A percentile compares a stretch with the other conserved stretches of the same genome.
These are phyloP conservation scores for Melanargia galathea DNA, from an alignment of 2,888 invertebrate genomes.

Conservation along the genomic window DNA sequence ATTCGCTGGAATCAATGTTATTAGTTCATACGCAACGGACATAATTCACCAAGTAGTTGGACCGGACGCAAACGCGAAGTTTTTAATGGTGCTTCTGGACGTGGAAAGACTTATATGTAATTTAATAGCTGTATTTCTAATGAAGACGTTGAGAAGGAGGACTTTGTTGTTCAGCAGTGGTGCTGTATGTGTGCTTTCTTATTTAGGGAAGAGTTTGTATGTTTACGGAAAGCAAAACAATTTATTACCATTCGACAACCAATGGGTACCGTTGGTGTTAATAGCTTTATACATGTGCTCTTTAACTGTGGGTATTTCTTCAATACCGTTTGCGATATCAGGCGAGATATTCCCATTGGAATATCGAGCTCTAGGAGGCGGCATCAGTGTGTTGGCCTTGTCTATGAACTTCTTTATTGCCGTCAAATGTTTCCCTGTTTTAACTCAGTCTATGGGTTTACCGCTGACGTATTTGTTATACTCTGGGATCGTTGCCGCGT, in stretches of 20 bases:
- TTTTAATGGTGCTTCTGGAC: slow-evolving; percentile 85
- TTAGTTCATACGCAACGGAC: slow-evolving; percentile 86
- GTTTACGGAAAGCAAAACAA: slow-evolving; percentile 63
- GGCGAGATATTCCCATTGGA: slow-evolving; percentile 86
- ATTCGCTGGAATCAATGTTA: slow-evolving; percentile 86
- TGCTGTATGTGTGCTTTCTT: slow-evolving; percentile 80
- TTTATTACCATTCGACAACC: slow-evolving; percentile 58
- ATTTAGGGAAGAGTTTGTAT: slow-evolving; percentile 79
- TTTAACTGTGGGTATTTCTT: slow-evolving; percentile 83
- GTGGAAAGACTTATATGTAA: slow-evolving; percentile 83
- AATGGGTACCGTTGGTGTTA: slow-evolving; percentile 75
- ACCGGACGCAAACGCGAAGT: slow-evolving; percentile 82
- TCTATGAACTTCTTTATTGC: slow-evolving; percentile 85
- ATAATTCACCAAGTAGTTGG: slow-evolving; percentile 84
- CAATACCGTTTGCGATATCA: slow-evolving; percentile 87
- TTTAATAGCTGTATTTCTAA: slow-evolving; percentile 81
- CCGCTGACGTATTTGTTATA: slow-evolving; percentile 84
- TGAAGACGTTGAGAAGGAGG: slow-evolving; percentile 83
- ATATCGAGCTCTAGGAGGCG: slow-evolving; percentile 84
- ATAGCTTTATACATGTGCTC: slow-evolving; percentile 82
- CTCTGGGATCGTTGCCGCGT: slow-evolving; percentile 76
- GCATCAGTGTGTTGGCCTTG: slow-evolving; percentile 83
- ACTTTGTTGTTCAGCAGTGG: slow-evolving; percentile 83
- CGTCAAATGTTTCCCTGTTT: slow-evolving; percentile 84
- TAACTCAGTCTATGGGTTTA: slow-evolving; percentile 76